phyloP scores from a whole-genome alignment of 2,797 vertebrate species.

The Cyprinodon diabolis region DNA sequence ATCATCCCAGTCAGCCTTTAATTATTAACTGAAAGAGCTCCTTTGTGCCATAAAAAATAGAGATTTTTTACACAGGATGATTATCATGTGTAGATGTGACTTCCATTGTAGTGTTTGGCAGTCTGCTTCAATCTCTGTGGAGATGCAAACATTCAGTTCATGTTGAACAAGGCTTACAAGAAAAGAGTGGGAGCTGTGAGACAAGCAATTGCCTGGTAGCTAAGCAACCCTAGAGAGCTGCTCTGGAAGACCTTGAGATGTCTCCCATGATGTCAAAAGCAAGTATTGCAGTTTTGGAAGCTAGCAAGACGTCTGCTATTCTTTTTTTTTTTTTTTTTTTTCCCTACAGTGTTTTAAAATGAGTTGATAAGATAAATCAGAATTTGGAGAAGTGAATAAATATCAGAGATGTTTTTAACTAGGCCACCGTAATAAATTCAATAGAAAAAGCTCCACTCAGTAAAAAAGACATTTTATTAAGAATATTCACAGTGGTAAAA shows the following conservation, averaged over 20 bases:
- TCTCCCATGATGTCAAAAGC: constrained; percentile 62
- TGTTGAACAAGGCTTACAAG: constrained; percentile 68
- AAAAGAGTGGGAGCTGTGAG: constrained; percentile 67
- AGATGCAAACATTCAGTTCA: constrained; percentile 61
- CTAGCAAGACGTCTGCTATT: constrained; percentile 24
- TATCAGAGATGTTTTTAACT: constrained; percentile 40
- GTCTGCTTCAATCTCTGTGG: constrained; percentile 36
- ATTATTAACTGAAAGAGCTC: constrained; percentile 61
- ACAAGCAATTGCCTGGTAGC: constrained; percentile 72
- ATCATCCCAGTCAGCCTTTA: constrained; percentile 56
- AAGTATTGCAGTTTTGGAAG: constrained; percentile 49
- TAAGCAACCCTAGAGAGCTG: constrained; percentile 78
- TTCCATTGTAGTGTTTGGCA: constrained; percentile 57
- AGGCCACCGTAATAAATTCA: constrained; percentile 24
- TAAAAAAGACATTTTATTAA: constrained; percentile 12
- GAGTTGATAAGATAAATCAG: constrained; percentile 51
- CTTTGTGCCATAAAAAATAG: constrained; percentile 47
- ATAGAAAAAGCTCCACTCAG: neutral
- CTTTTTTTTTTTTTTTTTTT: constrained; percentile 5
- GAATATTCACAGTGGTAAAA: constrained; percentile 7
- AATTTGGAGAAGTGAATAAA: constrained; percentile 42
- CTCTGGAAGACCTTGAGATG: constrained; percentile 74
- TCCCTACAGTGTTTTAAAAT: constrained; percentile 32
- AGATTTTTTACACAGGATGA: constrained; percentile 44
- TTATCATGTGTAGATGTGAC: constrained; percentile 62